Base-by-base conservation (phyloP, 2,888 invertebrate genomes). In the Drosophila flavopinicola region DNA sequence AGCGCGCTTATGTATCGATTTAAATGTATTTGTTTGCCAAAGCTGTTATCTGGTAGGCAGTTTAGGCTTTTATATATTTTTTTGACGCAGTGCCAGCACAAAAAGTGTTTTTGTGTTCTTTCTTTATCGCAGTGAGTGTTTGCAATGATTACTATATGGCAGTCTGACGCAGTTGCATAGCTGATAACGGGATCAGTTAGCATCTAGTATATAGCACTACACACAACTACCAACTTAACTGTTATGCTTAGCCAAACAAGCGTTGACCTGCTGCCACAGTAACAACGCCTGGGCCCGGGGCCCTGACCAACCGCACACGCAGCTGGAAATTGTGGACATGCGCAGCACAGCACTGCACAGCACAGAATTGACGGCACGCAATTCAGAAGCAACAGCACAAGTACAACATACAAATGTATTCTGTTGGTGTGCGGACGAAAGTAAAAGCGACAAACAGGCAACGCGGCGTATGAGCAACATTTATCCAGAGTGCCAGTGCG, bases 381-480 rank as follows among this genome's bases (percentile, higher is more conserved):
- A 52, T 57, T 41, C 68, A 20, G 65, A 79, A 79, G 80, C 80
- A 78, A 72, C 78, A 82, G 76, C 38, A 79, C 79, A 73, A 76
- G 60, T 76, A 76, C 77, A 65, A 57, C 29, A 64, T 41, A 20
- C 33, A 65, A 39, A 41, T 51, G 27, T 42, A 25, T 49, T 13
- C 44, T 39, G 37, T 29, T 20, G 27, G 41, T 51, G 27, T 41
- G 42, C 29, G 47, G 30, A 41, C 54, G 66, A 70, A 74, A 63
- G 61, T 58, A 58, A 66, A 66, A 70, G 66, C 85, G 60, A 70
- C 66, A 74, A 42, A 42, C 56, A 63, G 75, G 38, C 76, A 78
- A 82, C 54, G 82, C 76, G 78, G 78, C 80, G 80, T 84, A 80
- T 80, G 71, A 65, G 85, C 67, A 74, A 82, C 58, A 78, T 83